Evolutionary conservation across 2,888 invertebrate species (phyloP).

Genomic region (Tipula lateralis): DNA sequence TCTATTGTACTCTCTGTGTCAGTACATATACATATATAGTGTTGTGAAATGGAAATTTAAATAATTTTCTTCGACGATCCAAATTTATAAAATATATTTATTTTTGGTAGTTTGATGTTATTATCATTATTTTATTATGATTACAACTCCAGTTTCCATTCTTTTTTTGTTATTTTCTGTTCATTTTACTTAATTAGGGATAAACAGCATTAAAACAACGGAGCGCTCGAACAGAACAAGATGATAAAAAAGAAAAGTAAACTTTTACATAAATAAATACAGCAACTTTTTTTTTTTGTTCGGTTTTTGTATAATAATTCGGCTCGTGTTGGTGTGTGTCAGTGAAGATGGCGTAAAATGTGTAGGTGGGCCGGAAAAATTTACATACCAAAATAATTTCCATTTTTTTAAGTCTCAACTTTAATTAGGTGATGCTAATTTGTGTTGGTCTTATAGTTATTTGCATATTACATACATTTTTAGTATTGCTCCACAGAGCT

Average conservation of each 20-base stretch:
- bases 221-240: neutral
- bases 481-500: neutral
- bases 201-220: neutral
- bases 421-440: neutral
- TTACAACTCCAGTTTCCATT: neutral
- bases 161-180: neutral
- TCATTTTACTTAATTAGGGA: conserved; percentile 19
- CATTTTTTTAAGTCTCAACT: neutral
- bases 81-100: neutral
- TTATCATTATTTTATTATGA: conserved; percentile 5
- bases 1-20: neutral
- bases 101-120: conserved; percentile 1
- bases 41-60: neutral
- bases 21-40: neutral
- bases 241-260: neutral
- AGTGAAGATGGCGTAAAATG: neutral
- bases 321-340: neutral
- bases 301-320: too few species aligned
- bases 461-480: neutral
- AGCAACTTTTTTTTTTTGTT: neutral
- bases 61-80: neutral
- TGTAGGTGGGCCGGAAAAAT: neutral
- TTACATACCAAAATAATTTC: neutral
- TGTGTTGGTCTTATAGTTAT: neutral
- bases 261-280: neutral